Evolutionary conservation across 2,888 invertebrate species (phyloP), one percentile per base, ranked within the genome.

Genomic region (Aphidius colemani): DNA sequence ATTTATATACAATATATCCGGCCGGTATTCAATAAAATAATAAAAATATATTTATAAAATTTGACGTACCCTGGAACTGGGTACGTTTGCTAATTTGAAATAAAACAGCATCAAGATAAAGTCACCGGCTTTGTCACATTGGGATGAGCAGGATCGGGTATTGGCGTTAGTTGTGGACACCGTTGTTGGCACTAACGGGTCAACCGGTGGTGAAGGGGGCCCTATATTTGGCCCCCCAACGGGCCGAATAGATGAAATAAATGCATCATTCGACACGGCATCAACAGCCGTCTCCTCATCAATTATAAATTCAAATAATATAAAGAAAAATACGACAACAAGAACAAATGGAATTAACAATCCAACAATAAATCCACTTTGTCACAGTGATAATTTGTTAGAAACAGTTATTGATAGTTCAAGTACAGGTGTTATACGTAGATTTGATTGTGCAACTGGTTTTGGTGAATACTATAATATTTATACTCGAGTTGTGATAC

Each of bases 51-150:
- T 18, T 1, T 18, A 18, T 18, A 1, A 18, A 18, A 18, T 18
- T 43, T 61, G 49, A 67, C 74, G 78, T 77, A 76, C 76, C 76
- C 78, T 59, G 50, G 43, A 57, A 50, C 59, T 59, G 78, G 78
- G 78, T 78, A 76, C 78, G 76, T 63, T 72, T 72, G 53, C 40
- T 63, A 57, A 72, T 67, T 70, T 70, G 58, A 70, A 62, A 71
- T 70, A 59, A 69, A 72, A 73, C 74, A 78, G 74, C 77, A 76
- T 78, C 78, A 78, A 78, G 78, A 78, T 78, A 78, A 78, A 72
- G 78, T 73, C 74, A 73, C 71, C 70, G 69, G 69, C 68, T 68
- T 72, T 70, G 69, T 70, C 66, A 71, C 65, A 63, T 61, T 72
- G 75, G 73, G 76, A 78, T 78, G 78, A 72, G 77, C 72, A 67